Percentiles rank a stretch among this genome's conserved stretches.
Evolutionary conservation across 2,797 vertebrate species (phyloP).

Genomic region (Heliangelus exortis): DNA sequence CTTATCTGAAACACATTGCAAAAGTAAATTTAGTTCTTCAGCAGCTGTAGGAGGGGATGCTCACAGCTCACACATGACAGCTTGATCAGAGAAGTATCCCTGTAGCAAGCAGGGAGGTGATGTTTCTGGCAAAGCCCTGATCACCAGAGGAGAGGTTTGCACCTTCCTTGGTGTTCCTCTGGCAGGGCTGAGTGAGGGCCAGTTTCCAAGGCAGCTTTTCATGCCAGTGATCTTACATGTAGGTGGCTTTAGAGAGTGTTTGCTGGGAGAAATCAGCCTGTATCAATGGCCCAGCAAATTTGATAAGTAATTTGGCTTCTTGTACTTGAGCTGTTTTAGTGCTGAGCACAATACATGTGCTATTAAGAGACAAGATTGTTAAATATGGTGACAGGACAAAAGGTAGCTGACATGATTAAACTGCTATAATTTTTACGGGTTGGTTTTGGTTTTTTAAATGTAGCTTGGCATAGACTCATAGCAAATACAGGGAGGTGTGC

Average conservation of each 20-base stretch:
- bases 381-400: background rate
- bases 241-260: background rate
- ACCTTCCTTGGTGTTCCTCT: background rate
- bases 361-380: background rate
- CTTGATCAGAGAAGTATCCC: background rate
- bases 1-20: background rate
- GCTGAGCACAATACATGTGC: background rate
- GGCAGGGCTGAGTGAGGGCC: background rate
- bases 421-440: background rate
- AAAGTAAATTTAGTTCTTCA: background rate
- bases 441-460: background rate
- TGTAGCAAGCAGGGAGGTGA: background rate
- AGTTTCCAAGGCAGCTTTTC: background rate
- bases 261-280: background rate
- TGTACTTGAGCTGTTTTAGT: background rate
- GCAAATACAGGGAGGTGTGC: background rate
- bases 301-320: background rate
- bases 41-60: background rate
- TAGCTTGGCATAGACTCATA: background rate
- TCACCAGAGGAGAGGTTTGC: background rate
- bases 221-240: background rate
- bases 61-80: accelerated
- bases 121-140: background rate
- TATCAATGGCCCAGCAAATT: background rate
- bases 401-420: background rate